Evolutionary conservation across 2,113 vertebrate genomes (phyloP).

Genomic region (Otolemur garnettii): DNA sequence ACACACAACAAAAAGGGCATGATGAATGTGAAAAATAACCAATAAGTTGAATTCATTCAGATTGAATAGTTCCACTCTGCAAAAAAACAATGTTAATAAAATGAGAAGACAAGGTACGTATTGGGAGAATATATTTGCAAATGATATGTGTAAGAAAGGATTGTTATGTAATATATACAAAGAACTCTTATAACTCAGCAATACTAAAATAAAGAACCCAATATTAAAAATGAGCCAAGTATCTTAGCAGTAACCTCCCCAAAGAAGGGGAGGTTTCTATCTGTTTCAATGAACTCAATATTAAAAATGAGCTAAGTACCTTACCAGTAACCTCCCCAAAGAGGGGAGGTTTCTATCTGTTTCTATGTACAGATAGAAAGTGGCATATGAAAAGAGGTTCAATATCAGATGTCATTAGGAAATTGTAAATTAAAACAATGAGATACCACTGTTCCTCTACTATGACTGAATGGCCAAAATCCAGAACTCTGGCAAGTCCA

Average conservation of each 20-base stretch:
- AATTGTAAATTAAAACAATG: neutral
- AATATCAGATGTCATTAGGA: neutral
- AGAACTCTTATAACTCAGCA: neutral
- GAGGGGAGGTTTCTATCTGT: too few species aligned
- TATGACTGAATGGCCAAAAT: neutral
- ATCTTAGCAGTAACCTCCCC: neutral
- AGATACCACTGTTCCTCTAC: neutral
- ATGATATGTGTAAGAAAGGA: neutral
- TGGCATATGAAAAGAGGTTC: neutral
- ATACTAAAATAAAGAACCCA: neutral
- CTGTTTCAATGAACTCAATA: neutral
- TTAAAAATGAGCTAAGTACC: neutral
- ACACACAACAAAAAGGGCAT: neutral
- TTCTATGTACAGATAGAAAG: neutral
- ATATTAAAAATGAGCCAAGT: neutral
- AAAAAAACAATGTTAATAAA: neutral
- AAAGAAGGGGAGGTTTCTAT: too few species aligned
- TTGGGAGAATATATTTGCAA: neutral
- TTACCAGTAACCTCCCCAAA: neutral
- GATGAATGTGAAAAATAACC: neutral
- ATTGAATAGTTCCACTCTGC: neutral
- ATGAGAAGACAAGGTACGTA: neutral
- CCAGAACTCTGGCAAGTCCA: neutral
- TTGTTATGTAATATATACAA: neutral
- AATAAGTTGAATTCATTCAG: neutral